phyloP scores from a whole-genome alignment of 2,113 vertebrate species.

The Mastomys natalensis region DNA sequence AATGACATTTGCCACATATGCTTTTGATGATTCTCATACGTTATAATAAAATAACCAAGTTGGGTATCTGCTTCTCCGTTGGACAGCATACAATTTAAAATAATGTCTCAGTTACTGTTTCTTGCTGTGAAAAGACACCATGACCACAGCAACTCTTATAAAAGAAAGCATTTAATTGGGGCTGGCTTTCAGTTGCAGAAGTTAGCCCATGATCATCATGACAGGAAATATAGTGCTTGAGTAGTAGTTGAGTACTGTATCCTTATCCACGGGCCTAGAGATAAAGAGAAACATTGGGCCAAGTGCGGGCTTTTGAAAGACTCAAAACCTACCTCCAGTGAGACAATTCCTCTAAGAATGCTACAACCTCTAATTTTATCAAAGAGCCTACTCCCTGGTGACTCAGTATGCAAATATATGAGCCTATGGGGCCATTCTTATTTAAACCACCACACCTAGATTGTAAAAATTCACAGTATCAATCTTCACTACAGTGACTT shows the following conservation, averaged over 20 bases:
- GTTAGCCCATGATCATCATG: background rate
- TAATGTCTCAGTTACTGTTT: background rate
- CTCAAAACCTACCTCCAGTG: background rate
- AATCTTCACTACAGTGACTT: background rate
- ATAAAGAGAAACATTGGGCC: background rate
- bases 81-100: constrained; percentile 7
- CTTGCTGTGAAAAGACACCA: background rate
- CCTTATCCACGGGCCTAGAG: background rate
- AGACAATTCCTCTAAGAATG: too few species aligned
- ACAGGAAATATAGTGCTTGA: background rate
- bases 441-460: too few species aligned
- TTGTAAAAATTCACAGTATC: constrained; percentile 41
- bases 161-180: background rate
- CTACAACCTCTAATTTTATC: background rate
- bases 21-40: background rate
- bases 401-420: background rate
- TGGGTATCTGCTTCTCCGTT: accelerated
- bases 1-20: background rate
- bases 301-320: background rate
- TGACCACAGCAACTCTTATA: background rate
- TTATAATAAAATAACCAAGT: constrained; percentile 61
- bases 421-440: background rate
- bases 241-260: too few species aligned
- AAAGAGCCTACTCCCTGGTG: background rate
- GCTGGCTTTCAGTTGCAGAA: background rate